Conservation (phyloP, 2,888 invertebrate species). For the Ophion costatus region DNA sequence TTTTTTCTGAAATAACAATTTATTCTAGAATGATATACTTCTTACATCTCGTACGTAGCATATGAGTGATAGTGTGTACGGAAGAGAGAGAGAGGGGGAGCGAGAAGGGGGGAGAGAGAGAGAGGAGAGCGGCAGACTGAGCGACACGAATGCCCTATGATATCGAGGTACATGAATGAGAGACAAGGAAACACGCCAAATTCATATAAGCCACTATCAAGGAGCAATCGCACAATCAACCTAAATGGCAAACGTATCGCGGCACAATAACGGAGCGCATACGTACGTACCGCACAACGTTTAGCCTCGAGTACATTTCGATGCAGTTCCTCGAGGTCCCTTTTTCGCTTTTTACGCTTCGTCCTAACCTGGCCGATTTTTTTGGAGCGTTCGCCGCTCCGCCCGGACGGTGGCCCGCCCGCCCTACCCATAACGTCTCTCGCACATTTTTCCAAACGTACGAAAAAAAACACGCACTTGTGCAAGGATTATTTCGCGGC, state of each 20-base stretch:
- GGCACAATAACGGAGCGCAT: neutral
- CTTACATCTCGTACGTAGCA: too few relatives aligned
- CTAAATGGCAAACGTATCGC: neutral
- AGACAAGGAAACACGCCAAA: neutral
- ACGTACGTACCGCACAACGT: slow-evolving; percentile 51
- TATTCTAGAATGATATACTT: too few relatives aligned
- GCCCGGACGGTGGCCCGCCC: neutral
- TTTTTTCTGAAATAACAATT: too few relatives aligned
- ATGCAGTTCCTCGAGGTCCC: slow-evolving; percentile 64
- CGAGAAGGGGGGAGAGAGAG: too few relatives aligned
- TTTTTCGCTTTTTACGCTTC: slow-evolving; percentile 61
- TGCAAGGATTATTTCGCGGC: too few relatives aligned
- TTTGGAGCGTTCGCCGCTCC: slow-evolving; percentile 28
- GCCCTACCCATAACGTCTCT: slow-evolving; percentile 54
- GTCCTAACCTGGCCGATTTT: slow-evolving; percentile 34
- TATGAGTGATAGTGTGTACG: too few relatives aligned
- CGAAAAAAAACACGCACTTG: slow-evolving; percentile 3
- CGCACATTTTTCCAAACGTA: slow-evolving; percentile 8
- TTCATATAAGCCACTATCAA: too few relatives aligned
- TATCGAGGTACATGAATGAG: neutral
- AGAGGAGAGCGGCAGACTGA: too few relatives aligned
- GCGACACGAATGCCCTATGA: too few relatives aligned
- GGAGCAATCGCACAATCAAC: too few relatives aligned
- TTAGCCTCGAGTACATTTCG: slow-evolving; percentile 62
- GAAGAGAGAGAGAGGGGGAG: too few relatives aligned